These are phyloP conservation scores for Synanthedon vespiformis DNA, from an alignment of 2,888 invertebrate genomes.

Conservation along the genomic window DNA sequence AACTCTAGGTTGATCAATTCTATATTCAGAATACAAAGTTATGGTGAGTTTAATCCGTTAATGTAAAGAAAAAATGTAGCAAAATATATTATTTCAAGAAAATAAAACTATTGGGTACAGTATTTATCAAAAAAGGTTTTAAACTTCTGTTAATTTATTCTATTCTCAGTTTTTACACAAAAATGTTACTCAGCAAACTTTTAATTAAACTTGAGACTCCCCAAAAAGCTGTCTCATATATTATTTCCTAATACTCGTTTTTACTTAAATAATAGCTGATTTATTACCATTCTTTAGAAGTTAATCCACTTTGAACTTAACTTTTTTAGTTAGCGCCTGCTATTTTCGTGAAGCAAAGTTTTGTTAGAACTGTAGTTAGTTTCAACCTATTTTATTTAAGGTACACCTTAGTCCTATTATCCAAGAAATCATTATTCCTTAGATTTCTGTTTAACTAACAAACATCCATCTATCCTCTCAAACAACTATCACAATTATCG, in stretches of 20 bases:
- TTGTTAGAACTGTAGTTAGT: background rate
- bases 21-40: too few relatives aligned
- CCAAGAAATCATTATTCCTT: background rate
- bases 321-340: background rate
- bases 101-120: too few relatives aligned
- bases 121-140: too few relatives aligned
- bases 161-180: too few relatives aligned
- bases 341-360: background rate
- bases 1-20: too few relatives aligned
- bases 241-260: background rate
- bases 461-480: too few relatives aligned
- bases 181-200: background rate
- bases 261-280: background rate
- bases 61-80: too few relatives aligned
- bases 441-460: too few relatives aligned
- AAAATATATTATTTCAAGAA: too few relatives aligned
- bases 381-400: background rate
- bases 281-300: background rate
- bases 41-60: too few relatives aligned
- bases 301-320: background rate
- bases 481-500: too few relatives aligned
- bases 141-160: too few relatives aligned
- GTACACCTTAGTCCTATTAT: background rate
- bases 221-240: background rate
- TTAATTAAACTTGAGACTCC: background rate